Base-by-base conservation (phyloP, 1,140 invertebrate genomes). In the Acyrthosiphon pisum region DNA sequence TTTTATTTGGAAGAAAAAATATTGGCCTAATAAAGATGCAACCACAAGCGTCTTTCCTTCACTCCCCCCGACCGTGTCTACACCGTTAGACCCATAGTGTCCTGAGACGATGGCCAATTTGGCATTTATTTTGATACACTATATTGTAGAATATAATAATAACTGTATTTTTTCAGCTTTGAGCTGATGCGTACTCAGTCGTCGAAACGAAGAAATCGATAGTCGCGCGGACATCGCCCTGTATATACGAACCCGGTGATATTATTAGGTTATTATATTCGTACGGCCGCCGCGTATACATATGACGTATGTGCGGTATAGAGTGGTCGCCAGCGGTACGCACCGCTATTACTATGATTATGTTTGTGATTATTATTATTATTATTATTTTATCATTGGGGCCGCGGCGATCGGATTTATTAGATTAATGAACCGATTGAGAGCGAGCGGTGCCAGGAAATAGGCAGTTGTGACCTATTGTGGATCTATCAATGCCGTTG, bases 401-500 rank as follows among this genome's bases (percentile, higher is more conserved):
- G 91, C 81, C 81, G 35, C 46, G 48, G 81, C 91, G 76, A 93
- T 93, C 81, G 91, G 48, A 92, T 92, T 92, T 81, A 81, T 92
- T 83, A 83, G 81, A 93, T 93, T 93, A 86, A 93, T 92, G 68
- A 92, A 76, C 60, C 91, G 91, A 92, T 92, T 84, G 68, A 91
- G 91, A 23, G 76, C 11, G 81, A 7, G 46, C 46, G 44, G 81
- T 41, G 81, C 76, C 91, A 84, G 91, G 91, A 93, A 93, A 93
- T 93, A 93, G 76, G 91, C 48, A 93, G 91, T 93, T 93, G 91
- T 76, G 68, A 92, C 91, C 91, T 84, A 92, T 92, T 92, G 91
- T 86, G 76, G 91, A 86, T 86, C 91, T 56, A 93, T 93, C 91
- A 93, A 93, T 84, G 81, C 56, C 89, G 91, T 93, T 93, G 81